phyloP scores from a whole-genome alignment of 2,797 vertebrate genomes.

The Poeciliopsis infans region DNA sequence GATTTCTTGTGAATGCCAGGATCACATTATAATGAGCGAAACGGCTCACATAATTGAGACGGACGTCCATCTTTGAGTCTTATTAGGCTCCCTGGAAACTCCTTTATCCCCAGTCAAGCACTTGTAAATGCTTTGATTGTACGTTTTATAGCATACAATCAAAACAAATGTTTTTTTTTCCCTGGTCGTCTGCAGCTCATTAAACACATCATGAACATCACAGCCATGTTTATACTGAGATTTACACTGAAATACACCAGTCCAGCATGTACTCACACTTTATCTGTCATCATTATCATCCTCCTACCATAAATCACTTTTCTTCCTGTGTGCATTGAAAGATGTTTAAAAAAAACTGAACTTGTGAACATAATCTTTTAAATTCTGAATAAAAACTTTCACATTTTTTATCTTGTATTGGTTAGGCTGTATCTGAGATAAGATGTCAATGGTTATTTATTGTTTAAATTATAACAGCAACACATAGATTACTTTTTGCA shows the following conservation, averaged over 20 bases:
- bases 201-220: conserved; percentile 6
- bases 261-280: too few species aligned
- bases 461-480: background rate
- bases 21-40: background rate
- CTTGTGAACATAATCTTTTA: background rate
- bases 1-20: background rate
- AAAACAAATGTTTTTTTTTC: conserved; percentile 16
- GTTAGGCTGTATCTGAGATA: background rate
- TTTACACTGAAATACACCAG: too few species aligned
- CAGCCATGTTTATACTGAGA: background rate
- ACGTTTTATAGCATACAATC: background rate
- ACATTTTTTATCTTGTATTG: background rate
- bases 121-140: background rate
- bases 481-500: background rate
- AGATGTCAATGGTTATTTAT: background rate
- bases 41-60: background rate
- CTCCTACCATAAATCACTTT: background rate
- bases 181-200: background rate
- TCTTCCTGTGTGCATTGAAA: background rate
- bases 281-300: background rate
- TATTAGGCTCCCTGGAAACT: background rate
- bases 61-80: background rate
- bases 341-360: background rate
- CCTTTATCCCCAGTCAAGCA: background rate
- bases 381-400: background rate